Evolutionary conservation across 2,113 vertebrate species (phyloP).

Genomic region (Alosa alosa): DNA sequence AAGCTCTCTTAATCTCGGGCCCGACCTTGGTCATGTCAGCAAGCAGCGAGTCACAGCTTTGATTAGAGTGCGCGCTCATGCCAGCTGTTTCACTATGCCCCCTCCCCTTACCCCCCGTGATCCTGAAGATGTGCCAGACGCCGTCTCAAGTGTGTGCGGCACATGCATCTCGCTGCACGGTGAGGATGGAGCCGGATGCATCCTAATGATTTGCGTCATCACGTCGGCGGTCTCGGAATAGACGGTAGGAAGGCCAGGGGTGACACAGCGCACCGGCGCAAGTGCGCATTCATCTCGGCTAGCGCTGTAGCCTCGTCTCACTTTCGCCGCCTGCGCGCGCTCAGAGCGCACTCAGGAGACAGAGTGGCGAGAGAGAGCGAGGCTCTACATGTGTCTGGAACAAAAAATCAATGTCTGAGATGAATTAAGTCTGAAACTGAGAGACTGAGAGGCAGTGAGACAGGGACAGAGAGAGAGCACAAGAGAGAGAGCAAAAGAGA

Average conservation of each 20-base stretch:
- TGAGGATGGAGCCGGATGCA: neutral
- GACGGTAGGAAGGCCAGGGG: neutral
- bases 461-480: too few relatives aligned
- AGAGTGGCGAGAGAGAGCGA: neutral
- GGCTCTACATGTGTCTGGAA: neutral
- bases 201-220: neutral
- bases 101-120: neutral
- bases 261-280: neutral
- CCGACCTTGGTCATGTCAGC: too few relatives aligned
- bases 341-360: neutral
- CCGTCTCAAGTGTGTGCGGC: neutral
- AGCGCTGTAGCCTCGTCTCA: neutral
- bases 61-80: neutral
- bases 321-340: neutral
- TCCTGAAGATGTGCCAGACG: neutral
- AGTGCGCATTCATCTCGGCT: neutral
- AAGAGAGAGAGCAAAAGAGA: neutral
- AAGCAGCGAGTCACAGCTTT: too few relatives aligned
- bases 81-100: neutral
- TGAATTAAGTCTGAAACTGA: neutral
- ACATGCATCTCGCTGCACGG: neutral
- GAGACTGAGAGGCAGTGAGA: too few relatives aligned
- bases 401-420: neutral
- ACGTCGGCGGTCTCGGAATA: neutral
- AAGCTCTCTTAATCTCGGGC: too few relatives aligned